Percentiles rank a stretch among this genome's conserved stretches.
Evolutionary conservation across 2,888 invertebrate species (phyloP).

Genomic region (Melipona bicolor): DNA sequence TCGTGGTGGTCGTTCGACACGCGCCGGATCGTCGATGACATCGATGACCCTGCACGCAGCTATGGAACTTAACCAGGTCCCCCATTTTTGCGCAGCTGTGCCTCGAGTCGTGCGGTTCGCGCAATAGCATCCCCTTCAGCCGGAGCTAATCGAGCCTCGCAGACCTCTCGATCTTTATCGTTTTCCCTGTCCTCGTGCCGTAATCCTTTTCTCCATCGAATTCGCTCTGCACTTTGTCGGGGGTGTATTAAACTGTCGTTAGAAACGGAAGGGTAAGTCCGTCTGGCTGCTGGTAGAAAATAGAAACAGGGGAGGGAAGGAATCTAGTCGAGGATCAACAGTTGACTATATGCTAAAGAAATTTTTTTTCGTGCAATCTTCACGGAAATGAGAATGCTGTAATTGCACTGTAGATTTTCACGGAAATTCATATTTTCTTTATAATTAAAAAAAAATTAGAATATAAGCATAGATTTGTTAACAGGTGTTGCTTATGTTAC

Average conservation of each 20-base stretch:
- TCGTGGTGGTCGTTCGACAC: conserved; percentile 37
- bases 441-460: too few species aligned
- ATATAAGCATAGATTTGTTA: too few species aligned
- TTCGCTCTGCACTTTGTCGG: conserved; percentile 72
- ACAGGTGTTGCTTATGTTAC: too few species aligned
- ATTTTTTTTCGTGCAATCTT: too few species aligned
- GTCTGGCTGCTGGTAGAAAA: background rate
- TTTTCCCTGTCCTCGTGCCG: conserved; percentile 56
- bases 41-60: conserved; percentile 75
- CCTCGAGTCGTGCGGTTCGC: conserved; percentile 50
- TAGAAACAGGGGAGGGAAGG: background rate
- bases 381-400: too few species aligned
- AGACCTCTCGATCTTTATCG: conserved; percentile 63
- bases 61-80: conserved; percentile 65
- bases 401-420: too few species aligned
- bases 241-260: conserved; percentile 79
- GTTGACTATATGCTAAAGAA: too few species aligned
- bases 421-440: too few species aligned
- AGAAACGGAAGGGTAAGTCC: conserved; percentile 27
- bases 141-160: conserved; percentile 65
- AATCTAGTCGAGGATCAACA: background rate
- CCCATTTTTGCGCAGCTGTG: conserved; percentile 78
- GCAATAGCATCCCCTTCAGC: conserved; percentile 57
- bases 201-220: conserved; percentile 80
- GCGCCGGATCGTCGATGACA: conserved; percentile 53